Evolutionary conservation across 2,797 vertebrate species (phyloP), one percentile per base, ranked within the genome.

Genomic region (Eurystomus glaucurus): DNA sequence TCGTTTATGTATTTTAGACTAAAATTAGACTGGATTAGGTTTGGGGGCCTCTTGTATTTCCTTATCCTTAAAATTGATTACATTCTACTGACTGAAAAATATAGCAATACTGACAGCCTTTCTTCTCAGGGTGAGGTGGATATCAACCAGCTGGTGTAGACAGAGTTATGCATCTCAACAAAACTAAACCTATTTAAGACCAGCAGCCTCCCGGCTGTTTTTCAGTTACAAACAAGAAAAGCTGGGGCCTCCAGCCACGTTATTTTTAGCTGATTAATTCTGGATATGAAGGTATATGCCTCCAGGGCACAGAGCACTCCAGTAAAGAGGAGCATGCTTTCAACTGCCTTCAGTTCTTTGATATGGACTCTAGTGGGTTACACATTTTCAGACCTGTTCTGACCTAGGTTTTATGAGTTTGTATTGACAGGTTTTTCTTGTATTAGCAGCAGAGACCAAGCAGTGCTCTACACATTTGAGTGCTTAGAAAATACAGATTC

Each of bases 1-100:
- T 93, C 17, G 0, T 91, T 93, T 94, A 65, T 88, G 62, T 61
- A 91, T 93, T 93, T 91, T 93, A 93, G 82, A 90, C 66, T 91
- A 94, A 96, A 97, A 96, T 82, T 97, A 95, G 58, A 68, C n/a
- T 70, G 95, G 74, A 91, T 91, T 96, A 93, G 29, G 14, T 88
- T 55, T 83, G 74, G 35, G 33, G 78, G 62, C 70, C 90, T 88
- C 95, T 96, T 96, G 45, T 93, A 70, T 97, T 98, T 97, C 90
- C 79, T 93, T 92, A 93, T 92, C 78, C 96, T 89, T 91, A 95
- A 97, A 96, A 97, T 87, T 96, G 94, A 96, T 97, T 96, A 91
- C 76, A 81, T 97, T 96, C 87, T 96, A 93, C 55, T 92, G 94
- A 95, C 85, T 95, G 93, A 91, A 97, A 97, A 97, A 96, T 90